Base-by-base conservation (phyloP, 2,113 vertebrate genomes). In the Saimiri boliviensis region DNA sequence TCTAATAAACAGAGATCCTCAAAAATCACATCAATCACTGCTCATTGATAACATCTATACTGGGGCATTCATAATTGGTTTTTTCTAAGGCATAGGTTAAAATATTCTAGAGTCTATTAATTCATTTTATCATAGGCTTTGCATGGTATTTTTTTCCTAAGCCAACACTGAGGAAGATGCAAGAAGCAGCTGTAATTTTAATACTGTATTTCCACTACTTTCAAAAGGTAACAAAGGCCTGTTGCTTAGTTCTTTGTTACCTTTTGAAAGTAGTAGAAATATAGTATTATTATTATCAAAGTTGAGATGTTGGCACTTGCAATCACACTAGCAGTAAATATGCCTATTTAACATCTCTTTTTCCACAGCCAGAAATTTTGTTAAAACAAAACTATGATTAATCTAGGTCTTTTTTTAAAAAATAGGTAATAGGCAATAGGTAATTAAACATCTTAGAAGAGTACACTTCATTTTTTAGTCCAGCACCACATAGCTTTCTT, bases 291-390 rank as follows among this genome's bases (percentile, higher is more conserved):
- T 52, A 19, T 52, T 52, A 88, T 42, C 90, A 83, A 92, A 95
- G 70, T 20, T 63, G 42, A 94, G 49, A 94, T 82, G 16, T 27
- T 89, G 30, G 12, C 60, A 71, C 2, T 70, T 90, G 37, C 32
- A 89, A 70, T 37, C 8, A 47, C 58, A 74, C 2, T 52, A 13
- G 54, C 45, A 54, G 47, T 68, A 20, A 83, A 56, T 84, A 13
- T 66, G 27, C 19, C 84, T 89, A 58, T 73, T 79, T 91, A n/a
- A 96, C 81, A 93, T 77, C 2, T 93, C 25, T 56, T 94, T 94
- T 27, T 58, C 8, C 52, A 92, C 1, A 12, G 20, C 12, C 40
- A 79, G 35, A 42, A 58, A 45, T 37, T 79, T 86, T 73, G 80
- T 86, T 49, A 56, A 92, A 85, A 63, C 42, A 60, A 89, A 89